Percentiles rank a stretch among this genome's conserved stretches.
These are phyloP conservation scores for Discoglossus pictus DNA, from an alignment of 2,797 vertebrate species.

Conservation along the genomic window DNA sequence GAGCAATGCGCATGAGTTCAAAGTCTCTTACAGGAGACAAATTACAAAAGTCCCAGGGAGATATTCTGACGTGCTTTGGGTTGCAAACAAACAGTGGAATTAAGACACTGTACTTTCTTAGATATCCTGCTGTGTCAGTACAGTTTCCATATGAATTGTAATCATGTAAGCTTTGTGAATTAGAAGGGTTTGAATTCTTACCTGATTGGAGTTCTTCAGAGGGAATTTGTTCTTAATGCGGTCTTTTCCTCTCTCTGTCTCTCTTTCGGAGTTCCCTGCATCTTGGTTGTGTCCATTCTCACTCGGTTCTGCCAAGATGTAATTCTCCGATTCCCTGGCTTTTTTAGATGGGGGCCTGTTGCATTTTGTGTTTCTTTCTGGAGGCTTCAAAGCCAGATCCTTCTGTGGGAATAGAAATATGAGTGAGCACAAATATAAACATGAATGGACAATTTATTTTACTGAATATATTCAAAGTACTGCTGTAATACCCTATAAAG, in stretches of 20 bases:
- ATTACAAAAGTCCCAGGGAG: too few species aligned
- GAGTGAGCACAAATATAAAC: background rate
- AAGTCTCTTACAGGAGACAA: too few species aligned
- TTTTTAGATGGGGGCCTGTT: conserved; percentile 78
- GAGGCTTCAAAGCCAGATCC: conserved; percentile 84
- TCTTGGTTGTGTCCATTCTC: conserved; percentile 86
- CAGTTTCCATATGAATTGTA: too few species aligned
- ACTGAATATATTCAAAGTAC: too few species aligned
- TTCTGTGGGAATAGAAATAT: conserved; percentile 69
- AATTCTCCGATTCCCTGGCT: conserved; percentile 82
- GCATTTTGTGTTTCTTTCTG: conserved; percentile 87
- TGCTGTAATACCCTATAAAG: too few species aligned
- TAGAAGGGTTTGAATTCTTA: conserved; percentile 64
- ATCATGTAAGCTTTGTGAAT: too few species aligned
- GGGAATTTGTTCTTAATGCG: conserved; percentile 87
- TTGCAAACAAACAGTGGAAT: too few species aligned
- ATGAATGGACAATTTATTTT: too few species aligned
- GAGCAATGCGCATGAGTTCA: too few species aligned
- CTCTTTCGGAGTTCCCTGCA: conserved; percentile 74
- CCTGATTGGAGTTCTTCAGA: conserved; percentile 89
- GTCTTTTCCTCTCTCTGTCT: conserved; percentile 84
- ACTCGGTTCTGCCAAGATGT: conserved; percentile 77
- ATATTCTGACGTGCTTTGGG: too few species aligned
- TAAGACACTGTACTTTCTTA: too few species aligned
- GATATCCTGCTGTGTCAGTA: too few species aligned